Percentiles rank a stretch among this genome's conserved stretches.
Conservation (phyloP, 1,140 invertebrate genomes). For the Heliconius hewitsoni region DNA sequence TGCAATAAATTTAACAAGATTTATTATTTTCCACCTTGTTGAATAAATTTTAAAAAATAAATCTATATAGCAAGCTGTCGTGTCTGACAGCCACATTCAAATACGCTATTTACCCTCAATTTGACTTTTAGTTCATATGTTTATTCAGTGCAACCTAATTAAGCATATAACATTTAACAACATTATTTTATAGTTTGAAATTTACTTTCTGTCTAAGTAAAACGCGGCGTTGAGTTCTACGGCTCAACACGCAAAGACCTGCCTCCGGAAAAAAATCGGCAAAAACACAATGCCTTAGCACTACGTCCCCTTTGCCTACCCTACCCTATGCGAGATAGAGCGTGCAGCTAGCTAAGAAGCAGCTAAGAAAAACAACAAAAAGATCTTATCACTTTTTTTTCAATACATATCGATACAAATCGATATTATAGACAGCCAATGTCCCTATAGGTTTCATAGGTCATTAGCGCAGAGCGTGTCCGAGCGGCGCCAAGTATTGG, state of each 20-base stretch:
- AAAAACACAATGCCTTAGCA: no score
- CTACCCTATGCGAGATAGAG: neutral
- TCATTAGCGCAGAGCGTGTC: conserved; percentile 32
- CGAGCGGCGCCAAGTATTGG: conserved; percentile 34
- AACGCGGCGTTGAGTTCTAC: no score
- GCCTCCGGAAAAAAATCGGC: no score
- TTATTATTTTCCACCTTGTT: neutral
- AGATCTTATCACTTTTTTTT: neutral
- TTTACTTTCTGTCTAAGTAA: no score
- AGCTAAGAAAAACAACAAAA: neutral
- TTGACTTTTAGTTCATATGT: neutral
- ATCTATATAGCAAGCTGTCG: no score
- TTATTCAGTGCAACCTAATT: neutral
- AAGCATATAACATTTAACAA: neutral
- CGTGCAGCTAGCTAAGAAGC: neutral
- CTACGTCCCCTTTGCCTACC: no score
- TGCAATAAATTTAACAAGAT: conserved; percentile 11
- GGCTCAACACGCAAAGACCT: no score
- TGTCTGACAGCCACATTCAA: neutral
- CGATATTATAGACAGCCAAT: neutral
- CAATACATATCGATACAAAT: neutral
- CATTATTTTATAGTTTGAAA: neutral
- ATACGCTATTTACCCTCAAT: neutral
- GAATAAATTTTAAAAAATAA: neutral
- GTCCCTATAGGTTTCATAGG: conserved; percentile 21